Evolutionary conservation across 2,113 vertebrate genomes (phyloP), one percentile per base, ranked within the genome.

Genomic region (Podarcis raffonei): DNA sequence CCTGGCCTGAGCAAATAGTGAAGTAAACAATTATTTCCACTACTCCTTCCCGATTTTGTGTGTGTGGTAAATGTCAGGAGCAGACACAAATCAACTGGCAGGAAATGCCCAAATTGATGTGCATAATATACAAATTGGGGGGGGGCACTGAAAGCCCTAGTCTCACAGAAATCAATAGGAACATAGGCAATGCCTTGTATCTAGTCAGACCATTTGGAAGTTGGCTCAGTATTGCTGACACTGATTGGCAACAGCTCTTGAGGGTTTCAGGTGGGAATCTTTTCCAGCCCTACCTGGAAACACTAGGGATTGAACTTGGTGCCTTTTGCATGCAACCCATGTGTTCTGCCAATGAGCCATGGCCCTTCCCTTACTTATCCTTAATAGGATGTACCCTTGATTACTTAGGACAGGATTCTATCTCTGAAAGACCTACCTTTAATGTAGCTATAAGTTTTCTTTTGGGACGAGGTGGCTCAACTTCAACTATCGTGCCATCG

Each of bases 381-480:
- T 62, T 18, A 4, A 59, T 59, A 30, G n/a, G 53, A 12, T 3
- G 22, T 57, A 27, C 42, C 30, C 25, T 20, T 15, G 72, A 27
- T 71, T 30, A 37, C 5, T 27, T 80, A 16, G 9, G 13, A 74
- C 2, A 39, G 13, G n/a, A 1, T 89, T 80, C 6, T 30, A n/a
- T 4, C 42, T 32, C 32, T 48, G 4, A 53, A 53, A 0, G 76
- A 72, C 88, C 72, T 87, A 98, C 98, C 96, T 97, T 95, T 91
- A 98, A 94, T 4, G 97, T 98, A 48, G 97, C 88, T 0, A 97
- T 90, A 12, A 91, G 85, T 91, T 97, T 98, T 69, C 96, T 97
- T 89, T 93, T 97, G 66, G 96, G 95, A 42, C 89, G 90, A 65
- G 93, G 90, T 66, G 92, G 94, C 90, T 97, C 96, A n/a, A 90